phyloP scores from a whole-genome alignment of 2,888 invertebrate genomes.

The Lasiommata megera region DNA sequence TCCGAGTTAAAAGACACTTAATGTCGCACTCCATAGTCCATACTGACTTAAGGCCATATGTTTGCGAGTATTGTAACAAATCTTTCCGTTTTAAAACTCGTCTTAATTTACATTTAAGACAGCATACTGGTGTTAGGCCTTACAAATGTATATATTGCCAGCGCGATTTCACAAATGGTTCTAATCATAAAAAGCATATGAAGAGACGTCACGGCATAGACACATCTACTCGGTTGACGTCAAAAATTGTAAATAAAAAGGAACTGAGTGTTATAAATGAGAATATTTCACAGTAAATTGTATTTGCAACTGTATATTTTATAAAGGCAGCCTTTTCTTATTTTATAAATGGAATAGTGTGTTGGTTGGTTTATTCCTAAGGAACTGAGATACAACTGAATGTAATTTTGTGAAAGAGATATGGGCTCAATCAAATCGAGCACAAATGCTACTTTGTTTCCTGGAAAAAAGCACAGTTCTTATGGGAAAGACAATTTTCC shows the following conservation, averaged over 20 bases:
- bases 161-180: conserved; percentile 72
- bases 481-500: too few species aligned
- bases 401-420: too few species aligned
- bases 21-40: conserved; percentile 74
- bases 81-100: conserved; percentile 70
- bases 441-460: too few species aligned
- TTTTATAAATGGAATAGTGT: too few species aligned
- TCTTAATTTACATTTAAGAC: conserved; percentile 65
- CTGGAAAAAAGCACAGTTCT: too few species aligned
- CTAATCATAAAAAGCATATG: conserved; percentile 76
- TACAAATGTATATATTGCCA: conserved; percentile 67
- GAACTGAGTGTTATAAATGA: neutral
- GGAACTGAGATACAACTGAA: too few species aligned
- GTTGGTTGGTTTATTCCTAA: too few species aligned
- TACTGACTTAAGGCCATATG: conserved; percentile 68
- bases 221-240: conserved; percentile 59
- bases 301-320: neutral
- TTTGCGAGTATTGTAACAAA: conserved; percentile 69
- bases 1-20: conserved; percentile 67
- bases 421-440: too few species aligned
- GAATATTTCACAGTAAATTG: neutral
- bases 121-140: conserved; percentile 74
- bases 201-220: conserved; percentile 69
- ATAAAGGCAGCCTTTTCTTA: too few species aligned
- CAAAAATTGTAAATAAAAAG: conserved; percentile 41